These are phyloP conservation scores for Baccha elongata DNA, from an alignment of 2,888 invertebrate genomes.

Conservation along the genomic window DNA sequence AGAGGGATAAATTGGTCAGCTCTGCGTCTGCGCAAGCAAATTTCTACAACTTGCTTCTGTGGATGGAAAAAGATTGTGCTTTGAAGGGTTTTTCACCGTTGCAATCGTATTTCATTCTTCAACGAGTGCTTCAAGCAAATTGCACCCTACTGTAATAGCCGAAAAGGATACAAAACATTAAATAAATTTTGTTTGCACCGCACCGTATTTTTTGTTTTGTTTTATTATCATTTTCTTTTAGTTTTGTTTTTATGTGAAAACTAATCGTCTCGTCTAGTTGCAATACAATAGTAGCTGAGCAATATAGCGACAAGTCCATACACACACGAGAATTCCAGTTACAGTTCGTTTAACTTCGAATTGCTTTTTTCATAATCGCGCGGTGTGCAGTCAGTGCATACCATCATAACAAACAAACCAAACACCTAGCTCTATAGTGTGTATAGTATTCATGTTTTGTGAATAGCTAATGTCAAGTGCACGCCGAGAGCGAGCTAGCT, in stretches of 20 bases:
- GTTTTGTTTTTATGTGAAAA: constrained; percentile 38
- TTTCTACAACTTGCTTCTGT: too few species aligned
- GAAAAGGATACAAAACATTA: too few species aligned
- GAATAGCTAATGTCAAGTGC: constrained; percentile 72
- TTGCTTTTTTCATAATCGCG: constrained; percentile 52
- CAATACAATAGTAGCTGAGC: not conserved
- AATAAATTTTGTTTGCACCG: too few species aligned
- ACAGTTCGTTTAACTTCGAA: constrained; percentile 72
- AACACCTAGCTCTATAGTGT: constrained; percentile 12
- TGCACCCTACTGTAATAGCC: too few species aligned
- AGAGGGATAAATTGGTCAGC: too few species aligned
- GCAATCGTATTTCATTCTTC: too few species aligned
- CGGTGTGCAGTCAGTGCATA: not conserved
- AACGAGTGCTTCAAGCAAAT: too few species aligned
- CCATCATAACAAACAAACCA: not conserved
- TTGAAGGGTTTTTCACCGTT: too few species aligned
- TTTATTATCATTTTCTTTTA: constrained; percentile 4
- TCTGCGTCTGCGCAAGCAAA: too few species aligned
- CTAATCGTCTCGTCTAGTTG: constrained; percentile 60
- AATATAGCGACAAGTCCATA: constrained; percentile 17
- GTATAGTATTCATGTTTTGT: constrained; percentile 44
- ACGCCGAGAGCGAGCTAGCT: constrained; percentile 55
- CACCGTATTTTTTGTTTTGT: too few species aligned
- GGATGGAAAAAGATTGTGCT: too few species aligned
- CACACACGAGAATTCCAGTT: constrained; percentile 60